Evolutionary conservation across 2,888 invertebrate species (phyloP).

Genomic region (Drosophila multiciliata): DNA sequence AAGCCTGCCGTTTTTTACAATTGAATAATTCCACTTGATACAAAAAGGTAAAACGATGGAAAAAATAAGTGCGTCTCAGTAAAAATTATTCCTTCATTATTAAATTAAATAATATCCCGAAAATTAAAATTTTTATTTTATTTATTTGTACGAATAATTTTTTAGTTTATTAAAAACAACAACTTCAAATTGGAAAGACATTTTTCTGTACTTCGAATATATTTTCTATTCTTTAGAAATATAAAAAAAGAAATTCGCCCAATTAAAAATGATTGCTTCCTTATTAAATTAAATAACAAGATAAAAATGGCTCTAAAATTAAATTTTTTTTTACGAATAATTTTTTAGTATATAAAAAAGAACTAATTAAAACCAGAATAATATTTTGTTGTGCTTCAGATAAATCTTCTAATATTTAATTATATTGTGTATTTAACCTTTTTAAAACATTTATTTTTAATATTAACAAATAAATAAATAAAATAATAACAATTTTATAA

Average conservation of each 20-base stretch:
- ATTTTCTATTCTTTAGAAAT: not conserved
- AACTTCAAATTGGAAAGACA: not conserved
- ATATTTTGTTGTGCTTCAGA: rapidly evolving
- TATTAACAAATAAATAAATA: too few species aligned
- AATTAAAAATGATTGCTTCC: not conserved
- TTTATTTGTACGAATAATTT: not conserved
- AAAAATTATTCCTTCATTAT: not conserved
- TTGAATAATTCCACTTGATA: not conserved
- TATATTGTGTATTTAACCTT: too few species aligned
- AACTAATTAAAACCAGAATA: not conserved
- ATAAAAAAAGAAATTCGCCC: not conserved
- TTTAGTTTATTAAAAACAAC: not conserved
- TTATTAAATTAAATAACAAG: not conserved
- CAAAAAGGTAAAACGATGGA: not conserved
- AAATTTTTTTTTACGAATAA: not conserved
- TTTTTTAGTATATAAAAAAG: rapidly evolving
- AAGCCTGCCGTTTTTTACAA: not conserved
- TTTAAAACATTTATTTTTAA: too few species aligned
- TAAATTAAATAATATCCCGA: rapidly evolving
- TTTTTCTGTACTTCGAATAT: not conserved
- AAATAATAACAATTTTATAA: too few species aligned
- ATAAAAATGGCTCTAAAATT: not conserved
- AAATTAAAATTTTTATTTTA: not conserved
- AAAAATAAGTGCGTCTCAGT: not conserved
- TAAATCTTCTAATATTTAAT: not conserved